Evolutionary conservation across 2,888 invertebrate species (phyloP), one percentile per base, ranked within the genome.

Genomic region (Tenthredo mesomela): DNA sequence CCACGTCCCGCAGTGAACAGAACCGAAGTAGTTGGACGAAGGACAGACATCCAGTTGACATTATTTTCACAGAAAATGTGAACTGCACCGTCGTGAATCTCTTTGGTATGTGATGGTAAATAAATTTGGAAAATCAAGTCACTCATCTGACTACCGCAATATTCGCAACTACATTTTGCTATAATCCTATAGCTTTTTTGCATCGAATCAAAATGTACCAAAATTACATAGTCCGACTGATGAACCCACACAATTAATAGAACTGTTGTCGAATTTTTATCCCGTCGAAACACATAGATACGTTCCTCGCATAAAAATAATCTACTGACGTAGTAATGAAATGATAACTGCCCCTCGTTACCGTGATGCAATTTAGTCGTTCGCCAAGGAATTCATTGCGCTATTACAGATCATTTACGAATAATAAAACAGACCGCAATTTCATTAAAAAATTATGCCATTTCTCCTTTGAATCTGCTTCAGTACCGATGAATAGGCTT

Each of bases 61-160:
- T 84, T 43, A 85, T 89, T 67, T 85, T 89, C n/a, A 87, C 88
- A 18, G 88, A 89, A 12, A 85, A 89, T 37, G 85, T 84, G 12
- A 89, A 89, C 37, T 37, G 37, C 67, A 86, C 88, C 4, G 88
- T 89, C 2, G 86, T 86, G 25, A 87, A 89, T 75, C 80, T 89
- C 73, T 87, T 89, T 61, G 88, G 87, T 43, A 86, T 88, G 85
- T 89, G 82, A 87, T 84, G 40, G 18, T 15, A 21, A 58, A 29
- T n/a, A 9, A 37, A 29, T 61, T 61, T n/a, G 15, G 15, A 43
- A 43, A 43, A 43, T 43, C 43, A 43, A 43, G 43, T 43, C 43
- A 43, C 43, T 43, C 10, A 43, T 0, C 43, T 43, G 9, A 40
- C 40, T 9, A 40, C 9, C 40, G 40, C 40, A 10, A 40, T 40